phyloP scores from a whole-genome alignment of 2,888 invertebrate species.

The Oscheius myriophilus region DNA sequence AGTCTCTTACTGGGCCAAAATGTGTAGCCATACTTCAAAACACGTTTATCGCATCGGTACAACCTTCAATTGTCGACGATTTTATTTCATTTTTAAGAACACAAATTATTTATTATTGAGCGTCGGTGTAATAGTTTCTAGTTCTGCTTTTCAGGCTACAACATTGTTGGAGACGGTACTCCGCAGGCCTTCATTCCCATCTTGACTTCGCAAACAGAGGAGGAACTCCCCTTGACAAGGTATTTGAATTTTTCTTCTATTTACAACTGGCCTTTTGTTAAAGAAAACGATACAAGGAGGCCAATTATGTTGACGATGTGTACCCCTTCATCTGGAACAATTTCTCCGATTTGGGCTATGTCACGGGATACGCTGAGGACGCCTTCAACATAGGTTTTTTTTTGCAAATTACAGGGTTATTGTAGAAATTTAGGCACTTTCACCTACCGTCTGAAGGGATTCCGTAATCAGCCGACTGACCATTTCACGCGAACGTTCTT shows the following conservation, averaged over 20 bases:
- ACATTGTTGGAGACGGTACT: constrained; percentile 73
- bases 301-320: constrained; percentile 72
- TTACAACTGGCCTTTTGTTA: not conserved
- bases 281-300: constrained; percentile 69
- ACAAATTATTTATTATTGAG: too few relatives aligned
- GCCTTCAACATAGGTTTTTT: constrained; percentile 79
- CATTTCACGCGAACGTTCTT: constrained; percentile 88
- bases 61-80: too few relatives aligned
- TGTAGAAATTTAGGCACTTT: constrained; percentile 76
- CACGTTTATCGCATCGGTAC: not conserved
- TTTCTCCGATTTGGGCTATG: constrained; percentile 71
- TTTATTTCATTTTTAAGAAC: too few relatives aligned
- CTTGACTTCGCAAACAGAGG: constrained; percentile 72
- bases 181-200: constrained; percentile 73
- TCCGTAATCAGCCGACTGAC: constrained; percentile 84
- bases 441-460: constrained; percentile 88
- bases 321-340: constrained; percentile 74
- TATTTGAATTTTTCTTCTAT: constrained; percentile 15
- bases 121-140: too few relatives aligned
- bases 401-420: not conserved
- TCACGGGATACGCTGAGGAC: constrained; percentile 87
- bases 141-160: constrained; percentile 71
- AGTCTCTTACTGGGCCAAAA: not conserved
- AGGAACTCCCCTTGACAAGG: constrained; percentile 72
- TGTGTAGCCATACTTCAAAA: not conserved